A percentile compares a stretch with the other conserved stretches of the same genome.
Evolutionary conservation across 2,113 vertebrate genomes (phyloP).

Genomic region (Colinus virginianus): DNA sequence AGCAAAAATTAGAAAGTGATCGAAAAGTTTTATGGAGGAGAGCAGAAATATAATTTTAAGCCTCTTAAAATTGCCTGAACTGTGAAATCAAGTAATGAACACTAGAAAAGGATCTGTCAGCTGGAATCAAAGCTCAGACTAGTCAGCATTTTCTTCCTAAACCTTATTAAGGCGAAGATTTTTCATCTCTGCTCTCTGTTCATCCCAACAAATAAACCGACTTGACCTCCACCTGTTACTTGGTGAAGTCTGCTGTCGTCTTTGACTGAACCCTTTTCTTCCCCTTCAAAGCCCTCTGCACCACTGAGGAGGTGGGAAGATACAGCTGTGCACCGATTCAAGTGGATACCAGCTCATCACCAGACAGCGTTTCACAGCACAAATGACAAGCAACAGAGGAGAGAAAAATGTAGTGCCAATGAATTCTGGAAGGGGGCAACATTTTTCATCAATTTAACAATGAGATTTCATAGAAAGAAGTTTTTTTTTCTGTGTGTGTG

Average conservation of each 20-base stretch:
- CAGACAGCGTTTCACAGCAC: conserved; percentile 59
- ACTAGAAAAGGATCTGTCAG: conserved; percentile 91
- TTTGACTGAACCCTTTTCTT: conserved; percentile 71
- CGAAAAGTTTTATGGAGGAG: conserved; percentile 73
- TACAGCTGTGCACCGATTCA: conserved; percentile 46
- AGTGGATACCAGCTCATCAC: conserved; percentile 54
- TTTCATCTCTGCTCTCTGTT: conserved; percentile 78
- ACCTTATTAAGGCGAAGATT: conserved; percentile 85
- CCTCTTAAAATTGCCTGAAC: conserved; percentile 83
- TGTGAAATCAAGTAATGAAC: conserved; percentile 90
- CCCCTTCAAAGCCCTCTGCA: conserved; percentile 71
- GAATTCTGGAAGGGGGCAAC: conserved; percentile 70
- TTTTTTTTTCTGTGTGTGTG: neutral
- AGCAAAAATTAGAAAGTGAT: conserved; percentile 73
- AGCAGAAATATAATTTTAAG: conserved; percentile 80
- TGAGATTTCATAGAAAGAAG: conserved; percentile 47
- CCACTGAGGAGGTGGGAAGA: conserved; percentile 55
- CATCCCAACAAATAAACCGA: conserved; percentile 82
- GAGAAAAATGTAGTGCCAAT: conserved; percentile 55
- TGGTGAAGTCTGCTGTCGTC: conserved; percentile 64
- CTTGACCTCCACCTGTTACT: conserved; percentile 81
- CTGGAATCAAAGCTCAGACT: conserved; percentile 83
- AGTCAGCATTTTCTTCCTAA: conserved; percentile 89
- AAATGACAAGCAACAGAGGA: conserved; percentile 30
- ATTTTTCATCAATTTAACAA: conserved; percentile 65